phyloP scores from a whole-genome alignment of 2,113 vertebrate species.

The Alosa alosa region DNA sequence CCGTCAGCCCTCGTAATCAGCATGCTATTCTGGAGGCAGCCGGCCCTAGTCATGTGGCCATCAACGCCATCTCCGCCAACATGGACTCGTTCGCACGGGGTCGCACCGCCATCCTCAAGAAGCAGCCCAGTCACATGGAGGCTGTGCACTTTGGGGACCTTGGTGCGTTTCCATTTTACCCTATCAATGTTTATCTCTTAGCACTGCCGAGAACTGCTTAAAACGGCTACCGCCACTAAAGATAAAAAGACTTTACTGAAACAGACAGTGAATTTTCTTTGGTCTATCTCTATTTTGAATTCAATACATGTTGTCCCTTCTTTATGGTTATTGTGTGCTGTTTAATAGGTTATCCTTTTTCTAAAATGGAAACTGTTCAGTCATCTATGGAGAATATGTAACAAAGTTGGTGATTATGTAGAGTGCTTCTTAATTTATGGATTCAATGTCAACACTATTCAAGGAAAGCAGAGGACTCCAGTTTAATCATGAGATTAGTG shows the following conservation, averaged over 20 bases:
- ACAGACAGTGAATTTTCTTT: background rate
- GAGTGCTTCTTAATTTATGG: background rate
- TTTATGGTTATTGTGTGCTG: background rate
- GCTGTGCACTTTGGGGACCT: slow-evolving; percentile 96
- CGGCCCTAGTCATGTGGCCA: slow-evolving; percentile 95
- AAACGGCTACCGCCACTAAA: too few relatives aligned
- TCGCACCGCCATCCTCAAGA: slow-evolving; percentile 93
- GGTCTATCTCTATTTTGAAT: background rate
- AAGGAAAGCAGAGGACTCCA: background rate
- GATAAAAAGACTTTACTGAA: background rate
- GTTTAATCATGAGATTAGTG: too few relatives aligned
- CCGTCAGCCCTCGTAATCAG: slow-evolving; percentile 81
- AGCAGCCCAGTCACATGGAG: slow-evolving; percentile 97
- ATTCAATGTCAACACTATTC: background rate
- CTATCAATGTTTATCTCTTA: background rate
- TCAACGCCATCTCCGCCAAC: slow-evolving; percentile 98
- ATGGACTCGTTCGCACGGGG: slow-evolving; percentile 97
- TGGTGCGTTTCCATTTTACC: slow-evolving; percentile 67
- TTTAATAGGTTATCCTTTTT: background rate
- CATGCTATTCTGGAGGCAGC: slow-evolving; percentile 92
- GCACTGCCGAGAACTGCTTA: background rate
- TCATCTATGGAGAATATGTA: background rate
- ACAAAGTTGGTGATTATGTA: background rate
- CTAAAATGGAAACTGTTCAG: background rate
- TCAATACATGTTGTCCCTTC: background rate